Conservation (phyloP, 2,797 vertebrate genomes). For the Cetoscarus ocellatus region DNA sequence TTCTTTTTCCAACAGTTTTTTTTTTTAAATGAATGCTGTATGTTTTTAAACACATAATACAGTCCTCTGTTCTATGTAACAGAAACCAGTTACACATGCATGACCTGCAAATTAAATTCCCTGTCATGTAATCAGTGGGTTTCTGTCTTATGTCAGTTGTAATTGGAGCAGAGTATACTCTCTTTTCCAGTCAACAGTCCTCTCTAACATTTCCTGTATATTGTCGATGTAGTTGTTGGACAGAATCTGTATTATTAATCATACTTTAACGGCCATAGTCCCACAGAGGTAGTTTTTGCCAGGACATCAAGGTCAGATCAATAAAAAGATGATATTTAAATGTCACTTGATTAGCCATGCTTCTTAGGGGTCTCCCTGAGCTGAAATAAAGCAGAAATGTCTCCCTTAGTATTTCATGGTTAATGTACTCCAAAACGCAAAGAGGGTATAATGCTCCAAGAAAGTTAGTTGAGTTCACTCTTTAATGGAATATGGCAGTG, state of each 20-base stretch:
- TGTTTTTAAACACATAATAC: neutral
- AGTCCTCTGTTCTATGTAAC: conserved; percentile 5
- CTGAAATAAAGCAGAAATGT: conserved; percentile 23
- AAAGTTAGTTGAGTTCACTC: neutral
- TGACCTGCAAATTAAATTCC: conserved; percentile 16
- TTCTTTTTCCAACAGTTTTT: too few species aligned
- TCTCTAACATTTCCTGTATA: neutral
- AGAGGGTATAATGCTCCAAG: neutral
- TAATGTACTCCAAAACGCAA: neutral
- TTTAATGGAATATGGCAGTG: neutral
- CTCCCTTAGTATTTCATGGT: neutral
- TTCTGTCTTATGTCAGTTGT: conserved; percentile 6
- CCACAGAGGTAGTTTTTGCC: conserved; percentile 26
- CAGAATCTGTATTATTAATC: conserved; percentile 25
- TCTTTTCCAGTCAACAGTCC: conserved; percentile 9
- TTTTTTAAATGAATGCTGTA: neutral
- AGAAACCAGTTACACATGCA: conserved; percentile 9
- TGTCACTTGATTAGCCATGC: conserved; percentile 32
- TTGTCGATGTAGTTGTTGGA: neutral
- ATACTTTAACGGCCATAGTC: conserved; percentile 22
- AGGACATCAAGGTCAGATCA: conserved; percentile 40
- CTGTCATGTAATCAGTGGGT: neutral
- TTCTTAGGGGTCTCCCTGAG: neutral
- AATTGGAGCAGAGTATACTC: neutral
- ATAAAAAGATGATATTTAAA: conserved; percentile 46